These are phyloP conservation scores for Leucozona laternaria DNA, from an alignment of 2,888 invertebrate species.

Conservation along the genomic window DNA sequence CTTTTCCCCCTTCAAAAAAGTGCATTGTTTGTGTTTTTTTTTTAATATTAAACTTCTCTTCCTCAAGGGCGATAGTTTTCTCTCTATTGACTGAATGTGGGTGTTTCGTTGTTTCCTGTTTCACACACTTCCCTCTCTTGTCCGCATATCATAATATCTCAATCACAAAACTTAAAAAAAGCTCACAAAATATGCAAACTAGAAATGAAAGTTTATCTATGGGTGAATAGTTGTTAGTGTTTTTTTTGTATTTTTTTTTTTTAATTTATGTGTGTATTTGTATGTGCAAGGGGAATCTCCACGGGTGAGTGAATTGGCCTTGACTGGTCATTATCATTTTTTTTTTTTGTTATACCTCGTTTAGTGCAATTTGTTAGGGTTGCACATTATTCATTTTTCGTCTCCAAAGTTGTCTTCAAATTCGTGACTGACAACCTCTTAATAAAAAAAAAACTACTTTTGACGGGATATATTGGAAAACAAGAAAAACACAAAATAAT, in stretches of 20 bases:
- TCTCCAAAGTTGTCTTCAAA: constrained; percentile 12
- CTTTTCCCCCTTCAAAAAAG: constrained; percentile 25
- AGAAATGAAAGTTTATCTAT: constrained; percentile 56
- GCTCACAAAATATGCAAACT: constrained; percentile 49
- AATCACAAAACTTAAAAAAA: constrained; percentile 31
- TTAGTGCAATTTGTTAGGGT: constrained; percentile 60
- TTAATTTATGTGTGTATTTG: background rate
- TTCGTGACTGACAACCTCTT: constrained; percentile 54
- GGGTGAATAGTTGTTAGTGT: background rate
- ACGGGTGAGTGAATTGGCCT: constrained; percentile 76
- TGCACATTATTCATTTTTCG: constrained; percentile 25
- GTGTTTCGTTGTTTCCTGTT: constrained; percentile 43
- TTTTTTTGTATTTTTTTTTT: background rate
- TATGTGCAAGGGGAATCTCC: constrained; percentile 53
- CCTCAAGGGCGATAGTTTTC: constrained; percentile 48
- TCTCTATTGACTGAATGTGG: constrained; percentile 38
- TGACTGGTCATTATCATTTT: constrained; percentile 78
- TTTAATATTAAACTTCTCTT: constrained; percentile 9
- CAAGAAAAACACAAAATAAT: too few relatives aligned
- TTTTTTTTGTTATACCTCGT: constrained; percentile 13
- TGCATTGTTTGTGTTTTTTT: constrained; percentile 1
- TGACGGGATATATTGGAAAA: background rate
- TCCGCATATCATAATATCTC: constrained; percentile 1
- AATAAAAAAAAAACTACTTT: constrained; percentile 36
- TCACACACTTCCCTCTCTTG: constrained; percentile 24